These are phyloP conservation scores for Lycocorax pyrrhopterus DNA, from an alignment of 2,113 vertebrate genomes.

Conservation along the genomic window DNA sequence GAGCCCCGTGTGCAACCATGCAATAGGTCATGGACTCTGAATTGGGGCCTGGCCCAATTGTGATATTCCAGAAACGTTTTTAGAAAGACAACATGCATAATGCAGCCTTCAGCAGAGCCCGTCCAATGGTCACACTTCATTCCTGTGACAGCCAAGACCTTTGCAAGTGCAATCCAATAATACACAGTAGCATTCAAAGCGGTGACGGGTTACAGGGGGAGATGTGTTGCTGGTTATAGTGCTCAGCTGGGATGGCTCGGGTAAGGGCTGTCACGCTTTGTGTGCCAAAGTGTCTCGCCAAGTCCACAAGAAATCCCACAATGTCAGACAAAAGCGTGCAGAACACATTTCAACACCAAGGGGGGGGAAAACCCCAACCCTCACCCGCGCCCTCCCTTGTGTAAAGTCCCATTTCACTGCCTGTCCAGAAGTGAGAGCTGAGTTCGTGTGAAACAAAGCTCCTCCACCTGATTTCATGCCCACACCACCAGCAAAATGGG, in stretches of 20 bases:
- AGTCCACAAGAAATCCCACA: slow-evolving; percentile 59
- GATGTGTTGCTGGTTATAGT: slow-evolving; percentile 42
- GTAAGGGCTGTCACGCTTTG: slow-evolving; percentile 43
- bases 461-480: slow-evolving; percentile 22
- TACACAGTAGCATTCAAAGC: slow-evolving; percentile 56
- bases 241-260: slow-evolving; percentile 39
- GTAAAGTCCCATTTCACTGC: neutral
- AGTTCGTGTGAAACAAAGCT: slow-evolving; percentile 21
- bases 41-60: slow-evolving; percentile 29
- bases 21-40: slow-evolving; percentile 49
- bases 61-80: slow-evolving; percentile 53
- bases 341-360: neutral
- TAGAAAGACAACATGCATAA: slow-evolving; percentile 39
- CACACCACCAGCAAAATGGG: neutral
- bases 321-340: slow-evolving; percentile 30
- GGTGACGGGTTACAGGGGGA: slow-evolving; percentile 46
- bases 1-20: slow-evolving; percentile 29
- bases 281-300: slow-evolving; percentile 62
- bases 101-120: slow-evolving; percentile 21
- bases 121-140: slow-evolving; percentile 64
- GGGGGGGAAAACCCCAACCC: neutral
- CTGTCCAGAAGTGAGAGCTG: neutral
- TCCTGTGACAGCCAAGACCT: slow-evolving; percentile 52
- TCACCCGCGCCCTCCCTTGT: neutral
- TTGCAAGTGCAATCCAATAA: slow-evolving; percentile 48